phyloP scores from a whole-genome alignment of 2,888 invertebrate genomes.

The Seira musarum region DNA sequence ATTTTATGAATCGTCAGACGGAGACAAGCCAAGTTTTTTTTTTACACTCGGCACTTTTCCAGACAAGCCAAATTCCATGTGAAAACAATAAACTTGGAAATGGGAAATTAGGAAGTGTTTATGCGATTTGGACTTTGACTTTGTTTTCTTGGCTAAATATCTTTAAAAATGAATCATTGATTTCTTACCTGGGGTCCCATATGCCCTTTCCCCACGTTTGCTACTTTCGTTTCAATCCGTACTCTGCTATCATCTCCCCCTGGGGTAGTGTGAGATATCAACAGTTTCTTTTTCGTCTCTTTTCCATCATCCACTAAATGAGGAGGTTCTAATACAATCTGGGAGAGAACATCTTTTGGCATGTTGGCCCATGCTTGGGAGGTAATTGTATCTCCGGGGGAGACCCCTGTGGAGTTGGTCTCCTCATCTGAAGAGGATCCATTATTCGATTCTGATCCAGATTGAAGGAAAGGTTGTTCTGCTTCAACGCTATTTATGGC shows the following conservation, averaged over 20 bases:
- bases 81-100: too few relatives aligned
- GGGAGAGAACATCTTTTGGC: conserved; percentile 44
- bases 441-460: conserved; percentile 17
- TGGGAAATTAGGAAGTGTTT: too few relatives aligned
- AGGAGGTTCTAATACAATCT: conserved; percentile 56
- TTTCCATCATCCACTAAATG: conserved; percentile 50
- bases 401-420: conserved; percentile 27
- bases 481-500: conserved; percentile 31
- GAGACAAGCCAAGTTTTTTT: too few relatives aligned
- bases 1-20: too few relatives aligned
- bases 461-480: conserved; percentile 34
- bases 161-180: not conserved
- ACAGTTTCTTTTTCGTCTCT: conserved; percentile 16
- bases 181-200: conserved; percentile 60
- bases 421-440: conserved; percentile 46
- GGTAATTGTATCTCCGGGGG: conserved; percentile 27
- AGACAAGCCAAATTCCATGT: too few relatives aligned
- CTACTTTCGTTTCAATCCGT: not conserved
- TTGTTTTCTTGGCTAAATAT: too few relatives aligned
- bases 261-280: not conserved
- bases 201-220: not conserved
- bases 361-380: conserved; percentile 36
- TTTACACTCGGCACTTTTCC: too few relatives aligned
- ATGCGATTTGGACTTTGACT: too few relatives aligned
- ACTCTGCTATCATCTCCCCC: conserved; percentile 1